phyloP scores from a whole-genome alignment of 2,797 vertebrate genomes.

The Pogoniulus pusillus region DNA sequence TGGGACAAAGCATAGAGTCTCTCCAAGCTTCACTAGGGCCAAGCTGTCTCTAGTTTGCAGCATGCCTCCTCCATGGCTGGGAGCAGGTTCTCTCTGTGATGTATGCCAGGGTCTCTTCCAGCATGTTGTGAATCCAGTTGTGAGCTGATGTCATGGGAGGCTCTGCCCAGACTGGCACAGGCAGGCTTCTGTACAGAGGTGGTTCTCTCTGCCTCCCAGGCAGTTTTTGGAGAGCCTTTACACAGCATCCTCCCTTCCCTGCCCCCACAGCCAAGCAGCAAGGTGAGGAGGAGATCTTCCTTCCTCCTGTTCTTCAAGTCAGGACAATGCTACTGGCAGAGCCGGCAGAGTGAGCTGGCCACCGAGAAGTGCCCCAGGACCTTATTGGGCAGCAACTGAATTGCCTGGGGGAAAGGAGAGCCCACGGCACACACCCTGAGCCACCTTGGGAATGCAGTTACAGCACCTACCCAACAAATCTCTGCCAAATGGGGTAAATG shows the following conservation, averaged over 20 bases:
- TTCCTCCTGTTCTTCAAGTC: not conserved
- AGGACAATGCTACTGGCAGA: not conserved
- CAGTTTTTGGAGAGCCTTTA: conserved; percentile 19
- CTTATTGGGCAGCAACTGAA: not conserved
- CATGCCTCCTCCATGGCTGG: fast-evolving
- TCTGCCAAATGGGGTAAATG: not conserved
- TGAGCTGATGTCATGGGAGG: conserved; percentile 45
- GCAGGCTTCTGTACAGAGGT: conserved; percentile 25
- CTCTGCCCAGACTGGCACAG: not conserved
- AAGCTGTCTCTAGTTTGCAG: not conserved
- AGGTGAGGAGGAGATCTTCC: not conserved
- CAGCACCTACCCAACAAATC: not conserved
- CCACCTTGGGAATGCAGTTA: not conserved
- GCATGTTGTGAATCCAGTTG: not conserved
- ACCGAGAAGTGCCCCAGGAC: not conserved
- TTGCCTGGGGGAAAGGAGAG: not conserved
- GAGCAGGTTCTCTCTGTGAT: not conserved
- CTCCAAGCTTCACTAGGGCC: not conserved
- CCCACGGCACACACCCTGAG: not conserved
- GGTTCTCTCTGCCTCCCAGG: conserved; percentile 16
- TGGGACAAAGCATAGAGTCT: not conserved
- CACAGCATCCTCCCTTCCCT: conserved; percentile 26
- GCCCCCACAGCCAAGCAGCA: not conserved
- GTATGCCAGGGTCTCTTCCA: not conserved
- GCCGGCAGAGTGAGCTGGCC: not conserved